Conservation (phyloP, 1,140 invertebrate genomes). For the Drosophila pallidifrons region DNA sequence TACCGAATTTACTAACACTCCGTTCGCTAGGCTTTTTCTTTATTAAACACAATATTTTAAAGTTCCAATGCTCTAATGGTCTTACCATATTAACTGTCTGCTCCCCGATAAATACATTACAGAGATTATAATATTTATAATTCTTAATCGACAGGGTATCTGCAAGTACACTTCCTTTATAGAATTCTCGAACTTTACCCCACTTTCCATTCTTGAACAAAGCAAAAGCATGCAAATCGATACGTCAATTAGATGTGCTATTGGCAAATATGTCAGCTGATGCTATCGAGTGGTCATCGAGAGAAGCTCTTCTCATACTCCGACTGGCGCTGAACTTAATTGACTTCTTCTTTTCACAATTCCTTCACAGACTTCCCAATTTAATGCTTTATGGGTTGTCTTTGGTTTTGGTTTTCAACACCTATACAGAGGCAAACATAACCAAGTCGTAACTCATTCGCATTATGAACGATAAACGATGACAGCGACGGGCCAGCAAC, state of each 20-base stretch:
- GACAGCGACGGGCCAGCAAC: conserved; percentile 43
- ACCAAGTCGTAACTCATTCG: conserved; percentile 60
- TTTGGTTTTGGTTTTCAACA: conserved; percentile 66
- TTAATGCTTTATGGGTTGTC: conserved; percentile 34
- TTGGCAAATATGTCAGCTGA: conserved; percentile 29
- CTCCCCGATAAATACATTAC: no score
- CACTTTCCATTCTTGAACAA: conserved; percentile 20
- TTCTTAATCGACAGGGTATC: background rate
- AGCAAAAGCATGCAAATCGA: conserved; percentile 62
- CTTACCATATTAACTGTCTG: no score
- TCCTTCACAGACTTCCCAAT: background rate
- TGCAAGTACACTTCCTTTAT: background rate
- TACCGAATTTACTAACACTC: no score
- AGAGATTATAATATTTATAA: background rate
- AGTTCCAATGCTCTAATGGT: no score
- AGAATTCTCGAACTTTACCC: background rate
- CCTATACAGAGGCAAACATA: conserved; percentile 45
- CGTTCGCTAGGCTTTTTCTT: no score
- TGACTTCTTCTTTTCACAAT: conserved; percentile 22
- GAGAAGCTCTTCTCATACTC: background rate
- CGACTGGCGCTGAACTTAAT: conserved; percentile 43
- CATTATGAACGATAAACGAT: conserved; percentile 56
- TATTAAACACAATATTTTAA: no score
- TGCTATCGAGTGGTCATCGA: background rate
- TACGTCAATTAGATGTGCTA: conserved; percentile 65